These are phyloP conservation scores for Microchirus variegatus DNA, from an alignment of 2,797 vertebrate species.

Conservation along the genomic window DNA sequence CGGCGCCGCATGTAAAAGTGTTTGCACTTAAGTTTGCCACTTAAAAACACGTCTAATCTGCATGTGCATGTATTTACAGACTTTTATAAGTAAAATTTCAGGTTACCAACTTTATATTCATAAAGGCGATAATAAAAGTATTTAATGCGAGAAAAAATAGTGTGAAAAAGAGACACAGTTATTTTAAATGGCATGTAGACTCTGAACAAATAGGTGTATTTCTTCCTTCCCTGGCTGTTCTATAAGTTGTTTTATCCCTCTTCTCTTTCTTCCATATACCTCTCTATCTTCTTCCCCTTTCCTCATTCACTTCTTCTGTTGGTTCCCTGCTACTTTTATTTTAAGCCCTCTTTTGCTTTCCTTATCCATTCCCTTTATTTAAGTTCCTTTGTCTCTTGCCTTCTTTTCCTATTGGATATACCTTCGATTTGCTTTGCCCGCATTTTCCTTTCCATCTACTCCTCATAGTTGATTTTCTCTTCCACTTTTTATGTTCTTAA, in stretches of 20 bases:
- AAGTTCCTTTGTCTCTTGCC: too few relatives aligned
- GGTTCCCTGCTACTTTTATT: not conserved
- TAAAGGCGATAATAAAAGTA: not conserved
- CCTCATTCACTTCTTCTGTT: not conserved
- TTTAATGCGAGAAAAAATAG: not conserved
- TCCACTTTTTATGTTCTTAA: not conserved
- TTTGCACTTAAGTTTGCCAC: not conserved
- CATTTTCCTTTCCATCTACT: too few relatives aligned
- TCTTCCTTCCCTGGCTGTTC: not conserved
- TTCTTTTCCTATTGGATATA: not conserved
- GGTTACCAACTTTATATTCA: not conserved
- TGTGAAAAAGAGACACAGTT: not conserved
- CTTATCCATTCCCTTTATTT: too few relatives aligned
- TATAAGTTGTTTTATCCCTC: not conserved
- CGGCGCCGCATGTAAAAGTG: slow-evolving; percentile 6
- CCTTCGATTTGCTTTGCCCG: too few relatives aligned
- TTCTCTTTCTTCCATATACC: too few relatives aligned
- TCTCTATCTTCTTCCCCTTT: not conserved
- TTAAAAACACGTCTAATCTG: not conserved
- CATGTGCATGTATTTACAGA: not conserved
- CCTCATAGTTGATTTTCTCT: not conserved
- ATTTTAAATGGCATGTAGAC: not conserved
- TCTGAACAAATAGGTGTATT: not conserved
- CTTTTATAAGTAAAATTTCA: not conserved
- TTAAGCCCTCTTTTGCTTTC: not conserved